Evolutionary conservation across 2,888 invertebrate species (phyloP), one percentile per base, ranked within the genome.

Genomic region (Pristionchus arcanus): DNA sequence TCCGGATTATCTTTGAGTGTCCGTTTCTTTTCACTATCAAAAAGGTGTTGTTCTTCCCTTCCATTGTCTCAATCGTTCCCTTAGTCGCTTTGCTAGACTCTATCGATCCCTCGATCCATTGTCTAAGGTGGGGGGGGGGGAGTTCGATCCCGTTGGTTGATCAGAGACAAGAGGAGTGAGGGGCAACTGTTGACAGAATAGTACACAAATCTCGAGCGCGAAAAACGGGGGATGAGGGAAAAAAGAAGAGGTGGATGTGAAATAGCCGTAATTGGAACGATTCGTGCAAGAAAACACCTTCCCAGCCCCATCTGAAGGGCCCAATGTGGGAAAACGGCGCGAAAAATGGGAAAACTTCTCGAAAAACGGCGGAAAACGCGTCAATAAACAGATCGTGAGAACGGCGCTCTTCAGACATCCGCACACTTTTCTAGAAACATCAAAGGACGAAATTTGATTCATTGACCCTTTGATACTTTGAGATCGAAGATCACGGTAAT

Each of bases 181-280:
- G 19, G 19, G 21, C 19, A 15, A 77, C 21, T 53, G 49, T 81
- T 42, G 49, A 81, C 81, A 49, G 49, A 49, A 53, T 53, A 81
- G 81, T 81, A 53, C 81, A 81, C 81, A 81, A 81, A 81, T 81
- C 81, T 81, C 49, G 81, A 28, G 77, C 9, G 81, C 1, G 49
- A 49, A n/a, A 81, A n/a, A 74, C 9, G 34, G n/a, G 34, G 77
- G 77, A 25, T 3, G 31, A 37, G 68, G 68, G 63, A 63, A 63
- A n/a, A 63, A 21, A 5, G 63, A 63, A 49, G 59, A 59, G 25
- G 25, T 1, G n/a, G 59, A 59, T 19, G 21, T 59, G 25, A 25
- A 59, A 25, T 25, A 21, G 7, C 28, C 74, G 81, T 81, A 81
- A 81, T 81, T 81, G 81, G 81, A 81, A 81, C 49, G 81, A 81